Percentiles rank a stretch among this genome's conserved stretches.
Evolutionary conservation across 2,113 vertebrate genomes (phyloP).

Genomic region (Dendropsophus ebraccatus): DNA sequence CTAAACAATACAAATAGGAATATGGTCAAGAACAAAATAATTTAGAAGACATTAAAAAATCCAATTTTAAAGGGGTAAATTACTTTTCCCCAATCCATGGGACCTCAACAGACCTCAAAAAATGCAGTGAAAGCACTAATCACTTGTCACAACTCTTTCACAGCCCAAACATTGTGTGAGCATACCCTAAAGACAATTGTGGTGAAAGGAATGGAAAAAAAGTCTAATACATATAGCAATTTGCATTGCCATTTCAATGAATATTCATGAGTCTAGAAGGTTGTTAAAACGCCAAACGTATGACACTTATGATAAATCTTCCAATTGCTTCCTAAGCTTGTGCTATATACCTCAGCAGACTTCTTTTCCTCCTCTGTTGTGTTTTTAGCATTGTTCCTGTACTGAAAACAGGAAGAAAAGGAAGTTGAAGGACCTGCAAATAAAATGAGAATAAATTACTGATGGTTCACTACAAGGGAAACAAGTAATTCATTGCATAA

Average conservation of each 20-base stretch:
- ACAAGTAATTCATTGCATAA: background rate
- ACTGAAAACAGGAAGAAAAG: slow-evolving; percentile 86
- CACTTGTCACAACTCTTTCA: no score
- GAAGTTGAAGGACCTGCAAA: slow-evolving; percentile 91
- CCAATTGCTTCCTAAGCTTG: no score
- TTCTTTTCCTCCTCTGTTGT: slow-evolving; percentile 87
- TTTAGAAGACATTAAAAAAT: background rate
- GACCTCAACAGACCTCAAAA: no score
- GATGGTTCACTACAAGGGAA: background rate
- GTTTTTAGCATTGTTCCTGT: slow-evolving; percentile 86
- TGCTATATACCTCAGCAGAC: slow-evolving; percentile 84
- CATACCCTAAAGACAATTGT: no score
- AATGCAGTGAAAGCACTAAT: no score
- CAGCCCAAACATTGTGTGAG: no score
- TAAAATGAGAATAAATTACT: slow-evolving; percentile 51
- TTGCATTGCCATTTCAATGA: no score
- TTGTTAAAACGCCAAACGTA: background rate
- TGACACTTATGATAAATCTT: background rate
- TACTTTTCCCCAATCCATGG: no score
- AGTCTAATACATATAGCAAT: no score
- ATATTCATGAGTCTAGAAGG: no score
- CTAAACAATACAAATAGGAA: background rate
- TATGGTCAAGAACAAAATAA: background rate
- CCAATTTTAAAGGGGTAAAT: no score
- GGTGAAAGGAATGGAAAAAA: no score